Evolutionary conservation across 2,888 invertebrate genomes (phyloP).

Genomic region (Macropis europaea): DNA sequence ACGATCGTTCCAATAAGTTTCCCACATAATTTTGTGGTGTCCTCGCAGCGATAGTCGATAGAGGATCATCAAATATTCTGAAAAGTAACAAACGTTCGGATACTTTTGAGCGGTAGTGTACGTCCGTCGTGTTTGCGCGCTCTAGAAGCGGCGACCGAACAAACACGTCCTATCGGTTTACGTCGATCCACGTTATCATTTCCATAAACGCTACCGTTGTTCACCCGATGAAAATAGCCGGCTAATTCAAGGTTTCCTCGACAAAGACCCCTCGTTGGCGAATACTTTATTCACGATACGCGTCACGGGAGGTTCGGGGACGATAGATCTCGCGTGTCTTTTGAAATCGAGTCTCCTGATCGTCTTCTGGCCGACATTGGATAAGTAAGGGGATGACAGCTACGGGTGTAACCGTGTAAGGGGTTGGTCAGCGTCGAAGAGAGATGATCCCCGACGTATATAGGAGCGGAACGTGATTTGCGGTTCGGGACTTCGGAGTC

Average conservation of each 20-base stretch:
- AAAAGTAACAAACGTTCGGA: no score
- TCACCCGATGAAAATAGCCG: no score
- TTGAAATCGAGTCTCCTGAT: slow-evolving; percentile 58
- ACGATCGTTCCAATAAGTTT: no score
- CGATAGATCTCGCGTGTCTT: slow-evolving; percentile 60
- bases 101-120: no score
- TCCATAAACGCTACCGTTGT: no score
- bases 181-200: neutral
- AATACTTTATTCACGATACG: slow-evolving; percentile 22
- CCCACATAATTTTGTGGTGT: no score
- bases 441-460: slow-evolving; percentile 76
- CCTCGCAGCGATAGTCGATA: no score
- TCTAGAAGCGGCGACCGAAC: no score
- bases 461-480: slow-evolving; percentile 75
- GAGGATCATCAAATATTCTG: no score
- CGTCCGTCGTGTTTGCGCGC: no score
- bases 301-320: slow-evolving; percentile 22
- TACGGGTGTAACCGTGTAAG: slow-evolving; percentile 65
- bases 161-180: no score
- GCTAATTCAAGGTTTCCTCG: neutral
- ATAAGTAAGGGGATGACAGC: slow-evolving; percentile 74
- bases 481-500: slow-evolving; percentile 71
- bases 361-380: slow-evolving; percentile 64
- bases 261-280: neutral
- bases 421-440: slow-evolving; percentile 73